Evolutionary conservation across 2,113 vertebrate genomes (phyloP).

Genomic region (Lasiurus borealis): DNA sequence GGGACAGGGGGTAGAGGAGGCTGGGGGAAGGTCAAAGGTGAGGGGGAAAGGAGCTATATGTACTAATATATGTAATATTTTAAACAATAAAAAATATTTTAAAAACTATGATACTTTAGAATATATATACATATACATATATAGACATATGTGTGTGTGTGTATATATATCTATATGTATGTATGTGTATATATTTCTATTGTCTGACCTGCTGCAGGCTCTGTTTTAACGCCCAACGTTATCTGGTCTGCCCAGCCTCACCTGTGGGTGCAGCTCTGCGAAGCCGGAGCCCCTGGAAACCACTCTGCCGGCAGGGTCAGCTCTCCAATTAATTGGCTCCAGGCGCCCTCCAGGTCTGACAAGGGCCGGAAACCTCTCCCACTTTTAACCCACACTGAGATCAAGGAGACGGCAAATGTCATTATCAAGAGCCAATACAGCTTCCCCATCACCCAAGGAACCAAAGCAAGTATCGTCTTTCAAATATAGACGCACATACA

Average conservation of each 20-base stretch:
- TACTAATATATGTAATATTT: too few species aligned
- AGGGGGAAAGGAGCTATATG: too few species aligned
- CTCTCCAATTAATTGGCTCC: neutral
- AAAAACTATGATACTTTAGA: too few species aligned
- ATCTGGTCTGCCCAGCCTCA: neutral
- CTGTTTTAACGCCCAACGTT: accelerated
- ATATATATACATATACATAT: too few species aligned
- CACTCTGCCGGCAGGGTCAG: accelerated
- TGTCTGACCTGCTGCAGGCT: accelerated
- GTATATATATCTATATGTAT: too few species aligned
- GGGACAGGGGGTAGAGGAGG: too few species aligned
- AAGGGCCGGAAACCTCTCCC: neutral
- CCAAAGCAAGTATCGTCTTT: neutral
- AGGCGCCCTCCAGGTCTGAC: neutral
- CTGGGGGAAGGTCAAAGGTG: too few species aligned
- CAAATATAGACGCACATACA: conserved; percentile 21
- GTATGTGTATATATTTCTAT: too few species aligned
- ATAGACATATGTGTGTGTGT: too few species aligned
- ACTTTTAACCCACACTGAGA: neutral
- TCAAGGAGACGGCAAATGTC: neutral
- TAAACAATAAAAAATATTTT: too few species aligned
- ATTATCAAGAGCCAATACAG: neutral
- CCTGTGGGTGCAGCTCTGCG: neutral
- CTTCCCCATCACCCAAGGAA: accelerated
- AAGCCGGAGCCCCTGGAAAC: accelerated